phyloP scores from a whole-genome alignment of 64 coral and sea anemone species.

The Pocillopora damicornis region DNA sequence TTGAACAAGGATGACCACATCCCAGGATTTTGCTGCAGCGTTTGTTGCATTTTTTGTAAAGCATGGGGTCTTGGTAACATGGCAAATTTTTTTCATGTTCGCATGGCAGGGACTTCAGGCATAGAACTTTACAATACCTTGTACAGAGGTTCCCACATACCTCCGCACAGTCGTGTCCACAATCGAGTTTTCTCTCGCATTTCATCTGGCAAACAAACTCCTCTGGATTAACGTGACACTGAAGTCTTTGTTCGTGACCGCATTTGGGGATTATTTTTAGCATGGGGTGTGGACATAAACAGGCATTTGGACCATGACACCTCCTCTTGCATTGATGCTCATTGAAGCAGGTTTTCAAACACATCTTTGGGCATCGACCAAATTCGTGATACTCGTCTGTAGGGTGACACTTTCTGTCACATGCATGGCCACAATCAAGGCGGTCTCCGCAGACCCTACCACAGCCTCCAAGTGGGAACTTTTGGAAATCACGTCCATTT shows the following conservation, averaged over 20 bases:
- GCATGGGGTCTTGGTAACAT: slow-evolving; percentile 30
- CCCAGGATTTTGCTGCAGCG: slow-evolving; percentile 20
- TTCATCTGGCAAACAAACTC: neutral
- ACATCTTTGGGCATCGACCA: slow-evolving; percentile 17
- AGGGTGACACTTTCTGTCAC: slow-evolving; percentile 7
- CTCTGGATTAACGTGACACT: slow-evolving; percentile 15
- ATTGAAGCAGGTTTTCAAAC: neutral
- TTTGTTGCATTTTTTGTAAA: slow-evolving; percentile 16
- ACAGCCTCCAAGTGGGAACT: slow-evolving; percentile 41
- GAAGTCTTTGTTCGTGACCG: slow-evolving; percentile 28
- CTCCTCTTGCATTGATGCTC: neutral
- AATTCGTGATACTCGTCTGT: slow-evolving; percentile 2
- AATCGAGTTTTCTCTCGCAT: slow-evolving; percentile 19
- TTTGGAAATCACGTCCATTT: slow-evolving; percentile 32
- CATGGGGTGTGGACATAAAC: neutral
- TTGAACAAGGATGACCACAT: slow-evolving; percentile 63
- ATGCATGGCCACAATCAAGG: slow-evolving; percentile 34
- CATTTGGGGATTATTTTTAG: slow-evolving; percentile 23
- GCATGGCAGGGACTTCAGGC: slow-evolving; percentile 49
- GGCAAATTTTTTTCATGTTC: slow-evolving; percentile 30
- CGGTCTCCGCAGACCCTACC: slow-evolving; percentile 2
- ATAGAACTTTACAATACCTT: neutral
- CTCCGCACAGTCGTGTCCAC: slow-evolving; percentile 17
- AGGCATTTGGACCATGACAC: slow-evolving; percentile 1
- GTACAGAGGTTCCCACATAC: slow-evolving; percentile 23